Conservation (phyloP, 1,140 invertebrate genomes). For the Cotesia vestalis region DNA sequence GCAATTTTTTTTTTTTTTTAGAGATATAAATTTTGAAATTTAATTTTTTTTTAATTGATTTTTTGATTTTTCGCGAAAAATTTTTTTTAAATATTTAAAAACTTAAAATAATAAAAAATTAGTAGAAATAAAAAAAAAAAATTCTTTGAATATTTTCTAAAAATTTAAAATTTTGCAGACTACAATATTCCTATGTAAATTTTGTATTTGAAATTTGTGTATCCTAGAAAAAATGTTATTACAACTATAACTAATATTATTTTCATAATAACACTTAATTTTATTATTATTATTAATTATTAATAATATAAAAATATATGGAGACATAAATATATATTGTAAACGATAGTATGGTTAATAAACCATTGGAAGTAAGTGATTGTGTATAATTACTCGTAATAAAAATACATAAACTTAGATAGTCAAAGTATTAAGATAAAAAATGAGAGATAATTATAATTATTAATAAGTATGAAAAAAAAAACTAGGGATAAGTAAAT, state of each 20-base stretch:
- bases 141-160: no score
- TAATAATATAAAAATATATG: slow-evolving; percentile 36
- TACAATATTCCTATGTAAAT: no score
- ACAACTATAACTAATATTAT: no score
- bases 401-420: slow-evolving; percentile 51
- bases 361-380: slow-evolving; percentile 43
- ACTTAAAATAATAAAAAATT: no score
- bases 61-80: no score
- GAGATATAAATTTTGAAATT: no score
- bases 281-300: background rate
- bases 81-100: no score
- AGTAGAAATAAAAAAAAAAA: no score
- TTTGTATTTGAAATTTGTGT: no score
- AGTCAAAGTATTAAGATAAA: slow-evolving; percentile 52
- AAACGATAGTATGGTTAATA: slow-evolving; percentile 29
- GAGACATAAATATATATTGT: slow-evolving; percentile 41
- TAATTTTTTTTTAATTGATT: no score
- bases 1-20: no score
- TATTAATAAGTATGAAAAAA: background rate
- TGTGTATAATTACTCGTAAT: slow-evolving; percentile 58
- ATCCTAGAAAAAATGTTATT: background rate
- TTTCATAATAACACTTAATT: background rate
- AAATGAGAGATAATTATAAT: slow-evolving; percentile 34
- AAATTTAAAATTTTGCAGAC: no score
- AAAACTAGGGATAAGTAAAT: slow-evolving; percentile 26